Evolutionary conservation across 2,113 vertebrate genomes (phyloP).

Genomic region (Osmerus eperlanus): DNA sequence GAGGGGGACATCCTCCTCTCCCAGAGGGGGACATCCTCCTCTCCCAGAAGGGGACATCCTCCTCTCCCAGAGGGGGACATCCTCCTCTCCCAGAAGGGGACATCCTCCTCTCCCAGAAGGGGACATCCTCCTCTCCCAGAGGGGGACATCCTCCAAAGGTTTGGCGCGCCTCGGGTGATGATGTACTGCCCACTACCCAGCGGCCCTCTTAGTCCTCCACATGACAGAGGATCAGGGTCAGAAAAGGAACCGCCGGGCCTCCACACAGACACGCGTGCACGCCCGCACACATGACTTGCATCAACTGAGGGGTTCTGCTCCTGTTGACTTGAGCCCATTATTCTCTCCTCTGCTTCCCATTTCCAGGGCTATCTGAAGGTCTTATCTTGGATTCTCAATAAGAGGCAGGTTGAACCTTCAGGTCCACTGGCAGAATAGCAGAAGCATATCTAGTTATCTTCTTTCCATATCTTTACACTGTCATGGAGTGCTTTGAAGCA

Average conservation of each 20-base stretch:
- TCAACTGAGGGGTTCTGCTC: constrained; percentile 20
- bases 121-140: constrained; percentile 39
- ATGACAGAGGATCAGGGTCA: constrained; percentile 19
- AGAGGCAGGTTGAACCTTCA: constrained; percentile 24
- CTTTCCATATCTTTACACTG: constrained; percentile 25
- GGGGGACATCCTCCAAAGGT: no score
- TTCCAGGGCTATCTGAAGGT: constrained; percentile 25
- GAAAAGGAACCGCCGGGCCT: constrained; percentile 39
- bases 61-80: constrained; percentile 42
- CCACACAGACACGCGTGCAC: neutral
- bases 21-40: no score
- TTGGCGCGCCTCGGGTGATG: constrained; percentile 12
- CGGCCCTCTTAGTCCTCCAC: constrained; percentile 38
- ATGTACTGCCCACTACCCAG: constrained; percentile 27
- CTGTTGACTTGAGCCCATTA: constrained; percentile 17
- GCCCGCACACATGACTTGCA: constrained; percentile 19
- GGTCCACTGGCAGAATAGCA: constrained; percentile 15
- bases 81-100: neutral
- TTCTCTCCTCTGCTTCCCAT: constrained; percentile 15
- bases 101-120: constrained; percentile 32
- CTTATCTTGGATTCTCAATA: constrained; percentile 43
- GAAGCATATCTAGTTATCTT: constrained; percentile 38
- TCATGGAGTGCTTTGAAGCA: constrained; percentile 32
- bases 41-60: constrained; percentile 20
- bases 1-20: constrained; percentile 31